These are phyloP conservation scores for Aphodius sticticus DNA, from an alignment of 2,888 invertebrate genomes.

Conservation along the genomic window DNA sequence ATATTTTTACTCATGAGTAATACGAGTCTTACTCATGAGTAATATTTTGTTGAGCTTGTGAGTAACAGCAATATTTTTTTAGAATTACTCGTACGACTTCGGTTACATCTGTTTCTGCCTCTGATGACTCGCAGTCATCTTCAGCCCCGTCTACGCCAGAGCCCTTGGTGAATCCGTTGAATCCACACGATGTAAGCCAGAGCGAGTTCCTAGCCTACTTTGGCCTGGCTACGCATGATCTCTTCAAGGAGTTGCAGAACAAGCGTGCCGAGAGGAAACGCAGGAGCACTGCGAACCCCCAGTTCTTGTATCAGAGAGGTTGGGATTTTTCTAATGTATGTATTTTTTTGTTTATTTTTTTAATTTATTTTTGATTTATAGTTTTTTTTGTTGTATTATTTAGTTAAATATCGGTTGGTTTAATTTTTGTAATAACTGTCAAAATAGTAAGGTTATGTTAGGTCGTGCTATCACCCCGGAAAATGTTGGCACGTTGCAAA, in stretches of 20 bases:
- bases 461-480: too few species aligned
- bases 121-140: conserved; percentile 55
- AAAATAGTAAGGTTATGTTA: too few species aligned
- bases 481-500: too few species aligned
- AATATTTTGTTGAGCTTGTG: not conserved
- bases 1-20: not conserved
- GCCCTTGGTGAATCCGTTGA: conserved; percentile 48
- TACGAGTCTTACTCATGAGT: not conserved
- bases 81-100: conserved; percentile 52
- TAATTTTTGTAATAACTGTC: not conserved
- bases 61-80: not conserved
- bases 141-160: conserved; percentile 53
- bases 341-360: conserved; percentile 24
- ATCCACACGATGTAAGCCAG: conserved; percentile 57
- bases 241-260: conserved; percentile 62
- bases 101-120: conserved; percentile 51
- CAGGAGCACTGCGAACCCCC: conserved; percentile 65
- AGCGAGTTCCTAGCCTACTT: conserved; percentile 59
- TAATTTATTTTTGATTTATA: conserved; percentile 31
- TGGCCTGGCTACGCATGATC: conserved; percentile 61
- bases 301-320: conserved; percentile 63
- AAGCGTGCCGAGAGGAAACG: conserved; percentile 63
- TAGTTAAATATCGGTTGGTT: conserved; percentile 7
- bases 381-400: conserved; percentile 18
- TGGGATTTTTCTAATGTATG: conserved; percentile 51